Conservation (phyloP, 37 sponge, comb jelly and placozoan species). For the Eunapius fragilis region DNA sequence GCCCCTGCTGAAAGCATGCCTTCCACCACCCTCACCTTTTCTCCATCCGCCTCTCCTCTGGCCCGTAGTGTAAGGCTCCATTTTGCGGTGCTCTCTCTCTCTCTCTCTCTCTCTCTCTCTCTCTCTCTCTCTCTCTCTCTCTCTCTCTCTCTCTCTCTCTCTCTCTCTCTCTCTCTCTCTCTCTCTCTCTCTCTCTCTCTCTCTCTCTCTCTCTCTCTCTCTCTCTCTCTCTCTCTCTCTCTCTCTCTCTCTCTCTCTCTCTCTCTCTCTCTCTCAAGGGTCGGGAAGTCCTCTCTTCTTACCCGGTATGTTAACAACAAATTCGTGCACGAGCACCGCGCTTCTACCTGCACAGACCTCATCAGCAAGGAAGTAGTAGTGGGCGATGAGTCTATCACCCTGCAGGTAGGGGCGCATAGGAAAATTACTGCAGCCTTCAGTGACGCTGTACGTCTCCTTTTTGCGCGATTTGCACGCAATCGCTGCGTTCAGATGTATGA, state of each 20-base stretch:
- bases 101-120: no score
- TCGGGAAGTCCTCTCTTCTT: slow-evolving; percentile 99
- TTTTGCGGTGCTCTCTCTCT: not conserved
- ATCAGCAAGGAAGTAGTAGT: slow-evolving; percentile 98
- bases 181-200: no score
- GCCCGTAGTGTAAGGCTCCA: not conserved
- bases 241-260: not conserved
- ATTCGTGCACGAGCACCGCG: slow-evolving; percentile 97
- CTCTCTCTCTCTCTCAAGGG: slow-evolving; percentile 46
- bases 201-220: not conserved
- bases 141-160: not conserved
- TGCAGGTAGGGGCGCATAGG: slow-evolving; percentile 75
- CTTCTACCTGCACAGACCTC: slow-evolving; percentile 98
- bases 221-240: not conserved
- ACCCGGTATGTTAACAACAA: slow-evolving; percentile 99
- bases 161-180: not conserved
- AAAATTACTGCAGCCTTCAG: not conserved
- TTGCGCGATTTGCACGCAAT: no score
- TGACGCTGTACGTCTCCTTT: no score
- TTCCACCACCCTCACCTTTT: no score
- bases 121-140: no score
- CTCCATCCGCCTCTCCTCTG: no score
- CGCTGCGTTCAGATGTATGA: slow-evolving; percentile 97
- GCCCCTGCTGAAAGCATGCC: not conserved
- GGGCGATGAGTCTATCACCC: slow-evolving; percentile 94